Evolutionary conservation across 2,797 vertebrate species (phyloP), one percentile per base, ranked within the genome.

Genomic region (Acestrorhynchus altus): DNA sequence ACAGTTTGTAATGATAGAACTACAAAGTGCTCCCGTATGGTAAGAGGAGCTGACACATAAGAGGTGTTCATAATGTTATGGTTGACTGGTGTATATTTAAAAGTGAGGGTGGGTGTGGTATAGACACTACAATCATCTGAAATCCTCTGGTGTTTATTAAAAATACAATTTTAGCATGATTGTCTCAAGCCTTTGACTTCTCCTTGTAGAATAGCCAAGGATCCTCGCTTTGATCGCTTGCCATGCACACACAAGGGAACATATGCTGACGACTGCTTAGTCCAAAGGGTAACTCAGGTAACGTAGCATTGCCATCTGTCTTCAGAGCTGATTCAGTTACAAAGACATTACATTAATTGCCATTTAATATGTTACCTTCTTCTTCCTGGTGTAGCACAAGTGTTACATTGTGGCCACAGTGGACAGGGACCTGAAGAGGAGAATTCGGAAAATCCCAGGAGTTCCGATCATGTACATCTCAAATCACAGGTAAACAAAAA

Each of bases 401-500:
- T 99, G 98, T 91, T 99, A 98, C 82, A 99, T 99, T 79, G 93
- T 99, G 88, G 98, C 98, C 44, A 99, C 98, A 6, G 96, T 99
- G 89, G 98, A 99, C 90, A 93, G 96, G 85, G 98, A 99, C 85
- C 93, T 99, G 13, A 99, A 99, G 87, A 89, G 98, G 65, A 94
- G 98, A 86, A 92, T 99, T 77, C 91, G 97, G 47, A 99, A 99
- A 89, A 98, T 99, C 72, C 98, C 98, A 0, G 98, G 98, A 71
- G 97, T 99, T 15, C 98, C 98, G 28, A 99, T 99, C 87, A 99
- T 99, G 98, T 99, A 98, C 86, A 96, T 99, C 90, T 98, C 97
- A 79, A 97, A 96, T 87, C 97, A 99, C 88, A 97, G 96, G 98
- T 99, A 88, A 88, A 28, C 16, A 26, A 6, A 6, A 20, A n/a